These are phyloP conservation scores for Porites evermanni DNA, from an alignment of 92 coral and sea anemone species.

Conservation along the genomic window DNA sequence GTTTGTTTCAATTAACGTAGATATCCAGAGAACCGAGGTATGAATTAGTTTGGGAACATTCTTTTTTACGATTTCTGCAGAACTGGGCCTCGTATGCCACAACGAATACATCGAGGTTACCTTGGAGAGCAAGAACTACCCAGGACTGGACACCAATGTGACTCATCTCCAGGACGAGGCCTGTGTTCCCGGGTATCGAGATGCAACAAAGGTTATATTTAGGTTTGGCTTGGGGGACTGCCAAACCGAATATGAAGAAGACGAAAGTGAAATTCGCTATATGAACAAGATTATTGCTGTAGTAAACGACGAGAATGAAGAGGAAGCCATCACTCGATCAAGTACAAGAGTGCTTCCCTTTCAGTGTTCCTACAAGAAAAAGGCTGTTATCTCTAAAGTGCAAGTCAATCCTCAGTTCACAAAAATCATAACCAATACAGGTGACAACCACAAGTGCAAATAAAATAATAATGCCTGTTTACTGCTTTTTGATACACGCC, in stretches of 20 bases:
- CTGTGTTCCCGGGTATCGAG: constrained; percentile 45
- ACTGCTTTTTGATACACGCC: too few relatives aligned
- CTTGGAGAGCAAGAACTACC: constrained; percentile 45
- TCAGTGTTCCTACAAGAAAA: constrained; percentile 77
- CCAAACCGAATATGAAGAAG: constrained; percentile 61
- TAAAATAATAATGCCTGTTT: background rate
- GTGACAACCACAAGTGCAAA: constrained; percentile 28
- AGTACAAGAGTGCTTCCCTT: constrained; percentile 70
- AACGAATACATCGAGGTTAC: constrained; percentile 66
- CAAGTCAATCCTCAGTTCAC: constrained; percentile 53
- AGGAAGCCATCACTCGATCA: constrained; percentile 70
- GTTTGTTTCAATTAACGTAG: too few relatives aligned
- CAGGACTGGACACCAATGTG: constrained; percentile 62
- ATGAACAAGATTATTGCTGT: constrained; percentile 61
- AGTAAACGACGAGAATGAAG: constrained; percentile 18
- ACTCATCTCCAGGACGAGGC: constrained; percentile 68
- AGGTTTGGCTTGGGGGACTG: constrained; percentile 62
- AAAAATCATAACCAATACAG: constrained; percentile 55
- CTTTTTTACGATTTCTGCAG: constrained; percentile 30
- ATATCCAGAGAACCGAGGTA: too few relatives aligned
- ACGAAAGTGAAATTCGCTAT: constrained; percentile 49
- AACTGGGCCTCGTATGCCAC: constrained; percentile 51
- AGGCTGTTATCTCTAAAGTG: constrained; percentile 61
- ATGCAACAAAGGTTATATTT: constrained; percentile 52
- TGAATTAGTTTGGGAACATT: background rate